Conservation (phyloP, 2,888 invertebrate species). For the Leptinotarsa juncta region DNA sequence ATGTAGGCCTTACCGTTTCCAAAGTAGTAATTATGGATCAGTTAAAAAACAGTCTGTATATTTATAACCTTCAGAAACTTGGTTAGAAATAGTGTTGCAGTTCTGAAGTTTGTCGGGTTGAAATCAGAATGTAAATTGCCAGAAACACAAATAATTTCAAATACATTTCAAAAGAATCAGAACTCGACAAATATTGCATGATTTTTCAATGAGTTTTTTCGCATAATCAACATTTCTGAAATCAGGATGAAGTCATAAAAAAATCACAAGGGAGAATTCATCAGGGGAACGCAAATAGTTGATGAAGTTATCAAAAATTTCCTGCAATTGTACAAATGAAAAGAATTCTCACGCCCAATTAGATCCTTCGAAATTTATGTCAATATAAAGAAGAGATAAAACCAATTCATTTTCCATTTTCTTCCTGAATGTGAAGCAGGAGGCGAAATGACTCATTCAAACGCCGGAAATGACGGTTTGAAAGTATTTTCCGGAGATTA, state of each 20-base stretch:
- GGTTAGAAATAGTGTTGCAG: too few relatives aligned
- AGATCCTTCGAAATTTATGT: constrained; percentile 19
- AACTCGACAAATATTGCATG: too few relatives aligned
- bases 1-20: too few relatives aligned
- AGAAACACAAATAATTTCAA: too few relatives aligned
- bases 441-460: background rate
- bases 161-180: too few relatives aligned
- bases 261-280: background rate
- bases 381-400: constrained; percentile 20
- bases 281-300: constrained; percentile 9
- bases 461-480: background rate
- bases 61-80: too few relatives aligned
- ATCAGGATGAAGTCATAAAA: background rate
- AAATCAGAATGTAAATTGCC: too few relatives aligned
- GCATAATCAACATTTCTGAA: too few relatives aligned
- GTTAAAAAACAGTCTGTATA: too few relatives aligned
- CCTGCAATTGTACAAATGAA: background rate
- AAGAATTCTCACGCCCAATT: constrained; percentile 8
- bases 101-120: too few relatives aligned
- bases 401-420: constrained; percentile 13
- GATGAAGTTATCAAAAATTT: constrained; percentile 7
- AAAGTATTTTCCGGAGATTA: constrained; percentile 19
- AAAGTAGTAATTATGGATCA: too few relatives aligned
- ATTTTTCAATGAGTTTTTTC: too few relatives aligned
- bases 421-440: background rate